Base-by-base conservation (phyloP, 2,888 invertebrate genomes). In the Drosophila ezoana region DNA sequence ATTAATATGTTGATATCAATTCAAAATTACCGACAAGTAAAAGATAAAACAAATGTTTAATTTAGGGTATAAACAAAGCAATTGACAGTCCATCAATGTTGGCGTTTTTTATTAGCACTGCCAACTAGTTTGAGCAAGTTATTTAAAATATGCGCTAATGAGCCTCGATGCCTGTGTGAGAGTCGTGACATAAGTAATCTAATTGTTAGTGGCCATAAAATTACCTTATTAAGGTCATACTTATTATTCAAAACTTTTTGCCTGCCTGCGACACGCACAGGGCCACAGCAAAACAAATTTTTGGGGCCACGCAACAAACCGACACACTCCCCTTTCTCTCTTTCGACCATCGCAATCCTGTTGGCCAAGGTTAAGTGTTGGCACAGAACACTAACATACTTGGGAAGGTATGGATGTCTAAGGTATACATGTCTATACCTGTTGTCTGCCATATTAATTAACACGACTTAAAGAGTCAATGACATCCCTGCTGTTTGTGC, bases 211-310 rank as follows among this genome's bases (percentile, higher is more conserved):
- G 72, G 72, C 81, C 81, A 84, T 86, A 81, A 85, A 85, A 85
- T 84, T 80, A 85, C 80, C 81, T 85, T 84, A 85, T 85, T 85
- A 79, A 76, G 80, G 84, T 85, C 76, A 82, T 75, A 83, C 81
- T 79, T 82, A 80, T 76, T 84, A 81, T 79, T 72, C 72, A 71
- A 85, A 74, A 70, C 49, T 73, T 57, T 76, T 62, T 66, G 63
- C 59, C 38, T 51, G 64, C 11, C 58, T 23, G 70, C 60, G 48
- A 63, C 76, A 68, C 71, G 66, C 86, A 66, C 68, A 37, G 16
- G 32, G 4, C 13, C 38, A 53, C 11, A 44, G 14, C 49, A 40
- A 40, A 52, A 35, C 35, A 16, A 33, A 37, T n/a, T 33, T 60
- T 53, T 2, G 9, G 43, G 8, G 44, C 72, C 75, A 72, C 75